Conservation (phyloP, 2,888 invertebrate species). For the Nesidiocoris tenuis region DNA sequence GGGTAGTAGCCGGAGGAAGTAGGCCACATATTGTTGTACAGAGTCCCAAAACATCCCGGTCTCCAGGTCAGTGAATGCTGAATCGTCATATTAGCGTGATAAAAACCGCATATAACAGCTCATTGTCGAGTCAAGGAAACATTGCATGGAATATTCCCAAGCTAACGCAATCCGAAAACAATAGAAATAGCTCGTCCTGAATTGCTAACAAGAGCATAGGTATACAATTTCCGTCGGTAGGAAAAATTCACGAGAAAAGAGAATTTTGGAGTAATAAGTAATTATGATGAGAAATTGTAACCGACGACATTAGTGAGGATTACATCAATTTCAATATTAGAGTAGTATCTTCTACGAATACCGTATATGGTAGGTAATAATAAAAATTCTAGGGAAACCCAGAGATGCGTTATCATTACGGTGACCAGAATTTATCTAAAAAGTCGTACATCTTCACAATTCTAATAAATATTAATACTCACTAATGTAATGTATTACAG, state of each 20-base stretch:
- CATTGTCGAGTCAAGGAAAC: neutral
- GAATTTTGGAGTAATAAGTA: neutral
- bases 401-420: no score
- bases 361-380: no score
- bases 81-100: neutral
- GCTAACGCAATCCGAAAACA: neutral
- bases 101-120: neutral
- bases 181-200: neutral
- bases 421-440: no score
- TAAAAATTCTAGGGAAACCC: no score
- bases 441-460: no score
- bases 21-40: neutral
- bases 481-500: no score
- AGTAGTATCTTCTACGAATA: no score
- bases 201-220: neutral
- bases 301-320: no score
- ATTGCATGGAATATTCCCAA: neutral
- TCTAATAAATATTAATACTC: no score
- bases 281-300: no score
- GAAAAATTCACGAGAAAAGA: neutral
- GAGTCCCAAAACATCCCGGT: neutral
- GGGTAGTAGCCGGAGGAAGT: neutral
- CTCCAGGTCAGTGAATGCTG: neutral
- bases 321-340: no score
- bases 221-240: no score